These are phyloP conservation scores for Gnatocerus cornutus DNA, from an alignment of 2,888 invertebrate genomes.

Conservation along the genomic window DNA sequence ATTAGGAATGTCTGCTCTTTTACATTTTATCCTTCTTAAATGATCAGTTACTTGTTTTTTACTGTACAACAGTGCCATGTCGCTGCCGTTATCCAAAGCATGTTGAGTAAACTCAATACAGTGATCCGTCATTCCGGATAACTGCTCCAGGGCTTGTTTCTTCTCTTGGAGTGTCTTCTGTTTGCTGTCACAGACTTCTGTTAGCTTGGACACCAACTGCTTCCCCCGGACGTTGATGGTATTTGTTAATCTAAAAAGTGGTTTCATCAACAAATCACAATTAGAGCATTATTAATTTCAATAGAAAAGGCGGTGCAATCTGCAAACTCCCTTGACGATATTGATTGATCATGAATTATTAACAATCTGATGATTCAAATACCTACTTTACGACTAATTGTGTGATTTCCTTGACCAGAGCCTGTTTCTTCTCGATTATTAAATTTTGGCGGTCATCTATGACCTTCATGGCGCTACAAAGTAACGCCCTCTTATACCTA, in stretches of 20 bases:
- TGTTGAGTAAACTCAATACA: slow-evolving; percentile 88
- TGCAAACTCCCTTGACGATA: too few relatives aligned
- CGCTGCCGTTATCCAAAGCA: slow-evolving; percentile 86
- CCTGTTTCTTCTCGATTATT: slow-evolving; percentile 89
- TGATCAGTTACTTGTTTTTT: slow-evolving; percentile 85
- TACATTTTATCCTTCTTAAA: slow-evolving; percentile 86
- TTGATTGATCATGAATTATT: too few relatives aligned
- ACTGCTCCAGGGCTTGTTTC: slow-evolving; percentile 85
- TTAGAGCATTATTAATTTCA: too few relatives aligned
- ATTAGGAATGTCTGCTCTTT: slow-evolving; percentile 90
- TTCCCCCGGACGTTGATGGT: slow-evolving; percentile 89
- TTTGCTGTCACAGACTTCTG: slow-evolving; percentile 85
- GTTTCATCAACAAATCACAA: neutral
- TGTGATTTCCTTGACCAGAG: slow-evolving; percentile 89
- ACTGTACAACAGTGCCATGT: slow-evolving; percentile 87
- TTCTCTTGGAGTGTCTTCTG: slow-evolving; percentile 88
- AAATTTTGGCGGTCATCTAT: slow-evolving; percentile 89
- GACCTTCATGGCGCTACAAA: slow-evolving; percentile 85
- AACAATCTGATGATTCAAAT: slow-evolving; percentile 1
- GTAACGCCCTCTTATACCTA: slow-evolving; percentile 83
- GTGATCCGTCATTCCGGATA: slow-evolving; percentile 90
- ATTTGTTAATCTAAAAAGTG: slow-evolving; percentile 78
- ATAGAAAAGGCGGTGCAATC: too few relatives aligned
- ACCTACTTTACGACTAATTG: slow-evolving; percentile 88
- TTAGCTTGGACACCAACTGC: slow-evolving; percentile 85